Evolutionary conservation across 2,888 invertebrate species (phyloP).

Genomic region (Trissolcus brochymenae): DNA sequence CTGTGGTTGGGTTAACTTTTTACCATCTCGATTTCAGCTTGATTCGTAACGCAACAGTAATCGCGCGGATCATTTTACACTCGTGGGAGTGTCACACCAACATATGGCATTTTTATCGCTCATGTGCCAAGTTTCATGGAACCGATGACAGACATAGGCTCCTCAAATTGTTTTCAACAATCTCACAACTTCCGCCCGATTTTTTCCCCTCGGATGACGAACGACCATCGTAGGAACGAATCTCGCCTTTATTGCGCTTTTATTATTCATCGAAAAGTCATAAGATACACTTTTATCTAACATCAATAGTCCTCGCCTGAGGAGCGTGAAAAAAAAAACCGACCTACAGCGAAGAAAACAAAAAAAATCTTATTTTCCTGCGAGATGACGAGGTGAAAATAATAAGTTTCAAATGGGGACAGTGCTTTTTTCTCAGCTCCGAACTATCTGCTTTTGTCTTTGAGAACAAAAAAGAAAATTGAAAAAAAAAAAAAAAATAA

Average conservation of each 20-base stretch:
- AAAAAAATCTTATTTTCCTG: constrained; percentile 26
- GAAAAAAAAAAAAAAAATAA: neutral
- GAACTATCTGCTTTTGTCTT: neutral
- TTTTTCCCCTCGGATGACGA: constrained; percentile 31
- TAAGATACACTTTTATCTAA: constrained; percentile 9
- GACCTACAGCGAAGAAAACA: constrained; percentile 28
- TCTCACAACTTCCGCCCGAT: constrained; percentile 26
- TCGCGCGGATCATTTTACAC: constrained; percentile 40
- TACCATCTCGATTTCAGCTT: constrained; percentile 6
- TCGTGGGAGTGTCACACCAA: constrained; percentile 52
- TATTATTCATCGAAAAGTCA: constrained; percentile 10
- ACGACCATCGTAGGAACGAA: constrained; percentile 32
- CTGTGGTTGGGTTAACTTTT: constrained; percentile 1
- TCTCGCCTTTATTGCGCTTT: constrained; percentile 5
- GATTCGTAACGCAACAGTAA: constrained; percentile 32
- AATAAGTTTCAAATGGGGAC: neutral
- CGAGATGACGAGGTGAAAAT: constrained; percentile 12
- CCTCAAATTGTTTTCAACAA: constrained; percentile 42
- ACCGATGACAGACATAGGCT: constrained; percentile 39
- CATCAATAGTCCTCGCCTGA: neutral
- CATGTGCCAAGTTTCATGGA: constrained; percentile 42
- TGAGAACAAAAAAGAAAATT: neutral
- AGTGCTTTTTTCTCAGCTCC: neutral
- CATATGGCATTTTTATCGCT: constrained; percentile 52
- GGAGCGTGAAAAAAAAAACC: constrained; percentile 16